phyloP scores from a whole-genome alignment of 2,113 vertebrate genomes.

The Phainopepla nitens region DNA sequence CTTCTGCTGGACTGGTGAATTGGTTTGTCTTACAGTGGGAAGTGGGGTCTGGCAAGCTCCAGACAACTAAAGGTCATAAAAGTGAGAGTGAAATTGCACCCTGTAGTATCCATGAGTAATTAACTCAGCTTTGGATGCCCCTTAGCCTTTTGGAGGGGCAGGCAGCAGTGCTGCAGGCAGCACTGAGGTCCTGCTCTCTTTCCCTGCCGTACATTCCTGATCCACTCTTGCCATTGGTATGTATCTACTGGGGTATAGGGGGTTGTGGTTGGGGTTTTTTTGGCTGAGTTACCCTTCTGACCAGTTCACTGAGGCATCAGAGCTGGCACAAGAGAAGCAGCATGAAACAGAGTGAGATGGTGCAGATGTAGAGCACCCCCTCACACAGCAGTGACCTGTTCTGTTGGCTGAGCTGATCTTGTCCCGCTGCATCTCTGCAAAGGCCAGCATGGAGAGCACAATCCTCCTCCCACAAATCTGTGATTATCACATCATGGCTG shows the following conservation, averaged over 20 bases:
- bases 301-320: neutral
- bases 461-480: neutral
- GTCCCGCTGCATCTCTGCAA: neutral
- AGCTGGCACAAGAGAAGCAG: neutral
- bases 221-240: neutral
- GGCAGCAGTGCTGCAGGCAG: neutral
- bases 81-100: neutral
- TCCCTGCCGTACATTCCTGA: neutral
- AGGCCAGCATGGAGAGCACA: neutral
- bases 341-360: neutral
- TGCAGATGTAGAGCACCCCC: neutral
- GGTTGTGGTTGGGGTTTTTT: rapidly evolving
- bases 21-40: neutral
- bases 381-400: neutral
- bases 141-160: neutral
- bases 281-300: neutral
- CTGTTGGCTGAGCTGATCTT: neutral
- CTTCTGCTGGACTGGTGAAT: neutral
- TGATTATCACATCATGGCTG: neutral
- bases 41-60: neutral
- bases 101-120: neutral
- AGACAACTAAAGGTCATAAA: neutral
- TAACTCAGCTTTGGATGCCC: neutral
- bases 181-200: neutral
- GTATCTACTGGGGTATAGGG: rapidly evolving